phyloP scores from a whole-genome alignment of 2,888 invertebrate species.

The Tryphoninae sp. region DNA sequence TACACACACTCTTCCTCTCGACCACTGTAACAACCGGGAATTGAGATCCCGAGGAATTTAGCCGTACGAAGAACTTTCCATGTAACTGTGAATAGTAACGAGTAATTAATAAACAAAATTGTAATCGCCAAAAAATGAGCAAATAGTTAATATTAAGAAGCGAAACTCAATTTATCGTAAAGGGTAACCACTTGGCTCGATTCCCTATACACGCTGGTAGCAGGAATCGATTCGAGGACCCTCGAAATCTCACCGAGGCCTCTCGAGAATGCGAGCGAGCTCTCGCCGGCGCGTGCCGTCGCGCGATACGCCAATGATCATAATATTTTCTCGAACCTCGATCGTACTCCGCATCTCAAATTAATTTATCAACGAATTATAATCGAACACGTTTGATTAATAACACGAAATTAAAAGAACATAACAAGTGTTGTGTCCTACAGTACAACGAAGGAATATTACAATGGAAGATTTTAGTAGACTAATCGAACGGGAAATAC shows the following conservation, averaged over 20 bases:
- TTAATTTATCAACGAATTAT: too few relatives aligned
- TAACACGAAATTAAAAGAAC: background rate
- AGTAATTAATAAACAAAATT: background rate
- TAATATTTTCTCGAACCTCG: constrained; percentile 9
- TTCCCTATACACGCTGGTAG: constrained; percentile 67
- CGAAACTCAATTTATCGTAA: constrained; percentile 79
- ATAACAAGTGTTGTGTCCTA: too few relatives aligned
- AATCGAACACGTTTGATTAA: background rate
- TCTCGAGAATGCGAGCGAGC: constrained; percentile 56
- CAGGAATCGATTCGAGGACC: constrained; percentile 78
- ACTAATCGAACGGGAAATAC: too few relatives aligned
- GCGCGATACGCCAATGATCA: constrained; percentile 60
- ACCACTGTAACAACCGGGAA: background rate
- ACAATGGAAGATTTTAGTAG: too few relatives aligned
- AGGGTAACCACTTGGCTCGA: constrained; percentile 73
- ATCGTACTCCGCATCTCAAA: background rate
- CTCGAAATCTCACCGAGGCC: constrained; percentile 73
- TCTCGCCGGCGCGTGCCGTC: constrained; percentile 72
- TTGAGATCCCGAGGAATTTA: background rate
- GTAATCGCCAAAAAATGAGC: background rate
- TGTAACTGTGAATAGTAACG: background rate
- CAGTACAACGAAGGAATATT: too few relatives aligned
- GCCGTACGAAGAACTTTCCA: background rate
- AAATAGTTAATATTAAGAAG: constrained; percentile 70
- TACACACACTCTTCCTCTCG: constrained; percentile 28